A percentile compares a stretch with the other conserved stretches of the same genome.
These are phyloP conservation scores for Drosophila anomelani DNA, from an alignment of 2,888 invertebrate species.

Conservation along the genomic window DNA sequence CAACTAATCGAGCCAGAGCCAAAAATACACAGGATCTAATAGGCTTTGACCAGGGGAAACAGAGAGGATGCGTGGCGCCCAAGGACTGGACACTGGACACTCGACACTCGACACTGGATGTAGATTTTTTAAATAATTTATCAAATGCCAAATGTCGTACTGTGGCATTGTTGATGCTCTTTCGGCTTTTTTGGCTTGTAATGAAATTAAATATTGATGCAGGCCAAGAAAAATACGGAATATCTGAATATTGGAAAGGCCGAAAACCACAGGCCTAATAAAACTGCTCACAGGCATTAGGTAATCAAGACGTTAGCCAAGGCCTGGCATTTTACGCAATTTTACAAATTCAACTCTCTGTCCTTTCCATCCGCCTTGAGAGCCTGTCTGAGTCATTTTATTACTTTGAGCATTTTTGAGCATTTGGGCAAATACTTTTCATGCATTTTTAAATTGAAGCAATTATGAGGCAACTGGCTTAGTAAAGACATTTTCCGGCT, in stretches of 20 bases:
- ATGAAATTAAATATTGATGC: constrained; percentile 77
- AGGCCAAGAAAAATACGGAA: constrained; percentile 35
- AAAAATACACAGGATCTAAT: constrained; percentile 35
- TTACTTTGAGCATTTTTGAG: constrained; percentile 63
- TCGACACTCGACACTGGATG: constrained; percentile 1
- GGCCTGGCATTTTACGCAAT: constrained; percentile 44
- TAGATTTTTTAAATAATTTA: constrained; percentile 68
- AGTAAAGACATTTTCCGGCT: constrained; percentile 49
- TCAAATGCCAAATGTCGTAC: constrained; percentile 49
- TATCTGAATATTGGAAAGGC: constrained; percentile 27
- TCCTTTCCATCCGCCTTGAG: constrained; percentile 28
- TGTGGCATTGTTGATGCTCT: constrained; percentile 66
- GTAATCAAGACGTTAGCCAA: constrained; percentile 50
- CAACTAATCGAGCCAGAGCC: constrained; percentile 50
- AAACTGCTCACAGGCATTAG: constrained; percentile 60
- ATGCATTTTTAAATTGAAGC: constrained; percentile 73
- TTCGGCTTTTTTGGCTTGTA: constrained; percentile 64
- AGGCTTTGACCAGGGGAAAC: constrained; percentile 30
- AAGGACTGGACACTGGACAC: constrained; percentile 8
- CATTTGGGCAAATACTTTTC: constrained; percentile 57
- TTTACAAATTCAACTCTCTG: constrained; percentile 42
- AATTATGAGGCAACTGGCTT: constrained; percentile 55
- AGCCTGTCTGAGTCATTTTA: constrained; percentile 56
- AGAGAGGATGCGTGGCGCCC: constrained; percentile 12
- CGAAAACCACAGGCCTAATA: constrained; percentile 64